Percentiles rank a stretch among this genome's conserved stretches.
Evolutionary conservation across 2,113 vertebrate species (phyloP).

Genomic region (Sakesphorus luctuosus): DNA sequence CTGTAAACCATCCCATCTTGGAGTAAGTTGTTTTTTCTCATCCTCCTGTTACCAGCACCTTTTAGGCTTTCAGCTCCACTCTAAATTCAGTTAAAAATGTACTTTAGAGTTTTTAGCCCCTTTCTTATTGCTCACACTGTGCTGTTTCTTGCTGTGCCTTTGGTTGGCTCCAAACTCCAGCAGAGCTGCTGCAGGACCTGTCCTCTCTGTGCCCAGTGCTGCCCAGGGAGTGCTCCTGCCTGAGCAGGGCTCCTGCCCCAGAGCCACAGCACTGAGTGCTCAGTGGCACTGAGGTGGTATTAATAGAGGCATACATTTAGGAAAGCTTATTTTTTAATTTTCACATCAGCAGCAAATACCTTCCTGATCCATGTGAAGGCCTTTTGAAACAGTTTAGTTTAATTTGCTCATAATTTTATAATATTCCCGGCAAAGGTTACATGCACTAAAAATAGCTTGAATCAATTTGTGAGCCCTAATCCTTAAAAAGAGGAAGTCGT

Average conservation of each 20-base stretch:
- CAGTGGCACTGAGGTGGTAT: neutral
- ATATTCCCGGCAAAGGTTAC: constrained; percentile 62
- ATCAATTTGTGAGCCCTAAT: constrained; percentile 75
- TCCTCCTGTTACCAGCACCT: neutral
- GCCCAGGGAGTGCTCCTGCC: neutral
- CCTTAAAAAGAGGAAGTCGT: constrained; percentile 77
- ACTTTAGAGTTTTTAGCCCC: neutral
- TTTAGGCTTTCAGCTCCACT: neutral
- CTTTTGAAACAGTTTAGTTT: constrained; percentile 55
- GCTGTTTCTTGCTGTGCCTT: neutral
- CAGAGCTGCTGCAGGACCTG: neutral
- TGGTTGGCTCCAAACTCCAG: accelerated
- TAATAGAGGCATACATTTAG: neutral
- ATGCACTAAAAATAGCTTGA: constrained; percentile 72
- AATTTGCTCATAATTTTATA: constrained; percentile 68
- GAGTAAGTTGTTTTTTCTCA: neutral
- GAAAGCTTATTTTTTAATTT: constrained; percentile 33
- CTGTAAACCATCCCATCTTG: neutral
- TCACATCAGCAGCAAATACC: constrained; percentile 33
- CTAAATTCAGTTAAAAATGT: neutral
- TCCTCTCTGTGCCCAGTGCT: neutral
- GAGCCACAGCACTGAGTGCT: neutral
- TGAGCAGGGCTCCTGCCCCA: neutral
- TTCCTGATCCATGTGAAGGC: constrained; percentile 43
- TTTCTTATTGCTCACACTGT: neutral